A percentile compares a stretch with the other conserved stretches of the same genome.
Evolutionary conservation across 2,113 vertebrate species (phyloP).

Genomic region (Scomber scombrus): DNA sequence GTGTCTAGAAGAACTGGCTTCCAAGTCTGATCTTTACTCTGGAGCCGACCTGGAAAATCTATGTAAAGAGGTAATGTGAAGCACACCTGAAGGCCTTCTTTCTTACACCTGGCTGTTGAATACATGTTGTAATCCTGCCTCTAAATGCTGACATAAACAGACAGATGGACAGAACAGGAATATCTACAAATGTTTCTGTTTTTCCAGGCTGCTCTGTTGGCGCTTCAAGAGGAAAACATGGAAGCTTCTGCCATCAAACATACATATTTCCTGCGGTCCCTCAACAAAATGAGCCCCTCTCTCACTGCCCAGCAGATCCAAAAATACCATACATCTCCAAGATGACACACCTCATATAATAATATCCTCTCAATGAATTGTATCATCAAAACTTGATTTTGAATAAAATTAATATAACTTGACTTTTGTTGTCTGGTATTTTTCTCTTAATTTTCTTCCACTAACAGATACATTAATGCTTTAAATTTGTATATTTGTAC

Average conservation of each 20-base stretch:
- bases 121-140: neutral
- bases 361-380: neutral
- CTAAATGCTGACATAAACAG: neutral
- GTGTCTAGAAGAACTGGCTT: constrained; percentile 86
- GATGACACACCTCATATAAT: constrained; percentile 71
- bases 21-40: constrained; percentile 88
- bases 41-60: constrained; percentile 95
- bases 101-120: neutral
- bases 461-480: neutral
- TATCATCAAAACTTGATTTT: constrained; percentile 14
- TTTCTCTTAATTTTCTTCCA: neutral
- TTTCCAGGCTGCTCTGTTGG: constrained; percentile 91
- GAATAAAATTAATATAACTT: constrained; percentile 44
- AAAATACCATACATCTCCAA: constrained; percentile 82
- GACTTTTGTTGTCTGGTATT: neutral
- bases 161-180: neutral
- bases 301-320: constrained; percentile 86
- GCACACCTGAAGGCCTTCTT: rapidly evolving
- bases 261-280: constrained; percentile 85
- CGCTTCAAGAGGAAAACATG: constrained; percentile 89
- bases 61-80: constrained; percentile 91
- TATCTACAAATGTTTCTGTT: neutral
- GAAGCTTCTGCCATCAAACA: constrained; percentile 86
- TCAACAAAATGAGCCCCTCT: constrained; percentile 88
- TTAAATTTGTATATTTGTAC: neutral